Conservation (phyloP, 2,888 invertebrate species). For the Agonopterix heracliana region DNA sequence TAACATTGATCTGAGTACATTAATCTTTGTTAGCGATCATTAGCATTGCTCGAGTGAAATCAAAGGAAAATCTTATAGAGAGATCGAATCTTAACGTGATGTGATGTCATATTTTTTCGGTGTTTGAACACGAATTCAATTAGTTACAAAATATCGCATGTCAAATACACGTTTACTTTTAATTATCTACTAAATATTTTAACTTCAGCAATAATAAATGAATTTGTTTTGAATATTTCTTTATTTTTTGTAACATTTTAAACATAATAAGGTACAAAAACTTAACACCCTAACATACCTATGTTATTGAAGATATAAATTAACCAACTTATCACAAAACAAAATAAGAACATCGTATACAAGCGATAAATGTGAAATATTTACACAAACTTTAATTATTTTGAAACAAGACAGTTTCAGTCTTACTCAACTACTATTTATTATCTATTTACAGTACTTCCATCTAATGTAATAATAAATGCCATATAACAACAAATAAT, state of each 20-base stretch:
- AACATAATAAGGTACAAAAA: slow-evolving; percentile 18
- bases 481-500: slow-evolving; percentile 17
- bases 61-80: slow-evolving; percentile 27
- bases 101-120: slow-evolving; percentile 34
- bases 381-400: slow-evolving; percentile 13
- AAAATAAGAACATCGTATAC: slow-evolving; percentile 19
- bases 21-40: slow-evolving; percentile 28
- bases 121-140: slow-evolving; percentile 19
- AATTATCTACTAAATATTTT: no score
- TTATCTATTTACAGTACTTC: not conserved
- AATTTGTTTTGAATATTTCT: slow-evolving; percentile 5
- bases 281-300: slow-evolving; percentile 1
- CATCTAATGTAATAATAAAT: slow-evolving; percentile 21
- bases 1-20: slow-evolving; percentile 24
- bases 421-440: not conserved
- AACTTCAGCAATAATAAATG: no score
- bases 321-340: slow-evolving; percentile 37
- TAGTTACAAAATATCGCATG: slow-evolving; percentile 7
- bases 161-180: not conserved
- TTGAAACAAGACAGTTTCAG: slow-evolving; percentile 6
- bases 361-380: slow-evolving; percentile 8
- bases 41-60: slow-evolving; percentile 43
- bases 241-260: slow-evolving; percentile 25
- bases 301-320: not conserved
- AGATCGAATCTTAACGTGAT: slow-evolving; percentile 26